Conservation (phyloP, 2,797 vertebrate species). For the Anguilla pacifica region DNA sequence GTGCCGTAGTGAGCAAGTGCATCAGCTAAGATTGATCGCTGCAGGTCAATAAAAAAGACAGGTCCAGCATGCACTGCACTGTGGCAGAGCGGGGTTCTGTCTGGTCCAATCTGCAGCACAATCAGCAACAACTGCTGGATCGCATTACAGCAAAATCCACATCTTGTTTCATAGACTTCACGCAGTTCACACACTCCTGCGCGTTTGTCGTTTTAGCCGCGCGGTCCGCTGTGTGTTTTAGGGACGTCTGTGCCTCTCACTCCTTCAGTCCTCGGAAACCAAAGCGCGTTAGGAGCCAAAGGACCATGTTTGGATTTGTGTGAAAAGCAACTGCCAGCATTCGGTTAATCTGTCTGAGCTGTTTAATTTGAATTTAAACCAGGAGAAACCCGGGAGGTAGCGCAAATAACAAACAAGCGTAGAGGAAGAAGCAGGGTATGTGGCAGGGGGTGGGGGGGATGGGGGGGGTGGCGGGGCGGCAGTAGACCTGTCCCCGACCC, state of each 20-base stretch:
- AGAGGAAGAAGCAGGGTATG: background rate
- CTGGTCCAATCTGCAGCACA: background rate
- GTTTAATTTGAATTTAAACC: background rate
- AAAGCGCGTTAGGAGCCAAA: constrained; percentile 4
- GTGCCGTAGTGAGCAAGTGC: background rate
- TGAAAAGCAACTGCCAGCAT: background rate
- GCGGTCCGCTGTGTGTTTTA: background rate
- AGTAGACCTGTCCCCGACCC: background rate
- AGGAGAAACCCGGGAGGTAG: background rate
- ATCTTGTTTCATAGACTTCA: background rate
- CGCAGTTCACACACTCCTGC: background rate
- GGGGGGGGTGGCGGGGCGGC: background rate
- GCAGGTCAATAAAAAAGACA: background rate
- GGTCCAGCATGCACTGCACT: background rate
- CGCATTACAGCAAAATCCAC: background rate
- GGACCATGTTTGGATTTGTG: background rate
- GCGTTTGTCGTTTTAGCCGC: background rate
- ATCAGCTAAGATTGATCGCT: constrained; percentile 4
- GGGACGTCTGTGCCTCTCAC: too few relatives aligned
- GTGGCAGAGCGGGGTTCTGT: background rate
- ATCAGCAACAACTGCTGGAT: background rate
- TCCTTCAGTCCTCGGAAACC: background rate
- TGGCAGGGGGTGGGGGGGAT: too few relatives aligned
- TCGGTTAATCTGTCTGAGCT: background rate
- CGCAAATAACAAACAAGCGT: background rate